phyloP scores from a whole-genome alignment of 2,888 invertebrate genomes.

The Dynastes maya region DNA sequence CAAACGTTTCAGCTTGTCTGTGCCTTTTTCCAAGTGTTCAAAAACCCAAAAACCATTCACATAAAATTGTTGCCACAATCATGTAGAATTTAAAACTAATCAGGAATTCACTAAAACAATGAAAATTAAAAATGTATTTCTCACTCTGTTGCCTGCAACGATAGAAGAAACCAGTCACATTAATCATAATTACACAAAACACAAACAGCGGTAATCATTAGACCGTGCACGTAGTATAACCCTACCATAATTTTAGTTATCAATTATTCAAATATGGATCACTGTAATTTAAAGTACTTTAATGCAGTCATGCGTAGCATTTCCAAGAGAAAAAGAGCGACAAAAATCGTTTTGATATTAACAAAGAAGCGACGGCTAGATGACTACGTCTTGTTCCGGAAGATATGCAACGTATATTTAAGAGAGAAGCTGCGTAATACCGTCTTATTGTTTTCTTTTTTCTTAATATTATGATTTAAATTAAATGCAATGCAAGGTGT shows the following conservation, averaged over 20 bases:
- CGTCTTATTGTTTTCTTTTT: neutral
- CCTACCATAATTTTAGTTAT: slow-evolving; percentile 6
- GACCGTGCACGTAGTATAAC: neutral
- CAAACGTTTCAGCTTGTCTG: too few species aligned
- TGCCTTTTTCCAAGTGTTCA: too few species aligned
- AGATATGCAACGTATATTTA: neutral
- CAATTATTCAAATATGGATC: slow-evolving; percentile 20
- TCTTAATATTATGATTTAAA: neutral
- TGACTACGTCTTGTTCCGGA: slow-evolving; percentile 16
- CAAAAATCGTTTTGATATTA: slow-evolving; percentile 9
- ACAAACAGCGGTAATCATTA: slow-evolving; percentile 17
- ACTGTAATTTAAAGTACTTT: slow-evolving; percentile 22
- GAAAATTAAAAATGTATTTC: too few species aligned
- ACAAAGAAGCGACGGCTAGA: slow-evolving; percentile 2
- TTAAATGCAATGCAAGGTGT: neutral
- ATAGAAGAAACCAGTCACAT: neutral
- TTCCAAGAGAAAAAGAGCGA: neutral
- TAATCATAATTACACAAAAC: slow-evolving; percentile 18
- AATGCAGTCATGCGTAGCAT: neutral
- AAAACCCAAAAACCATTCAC: too few species aligned
- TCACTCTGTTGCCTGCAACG: neutral
- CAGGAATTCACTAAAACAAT: too few species aligned
- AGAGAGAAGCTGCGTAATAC: slow-evolving; percentile 4
- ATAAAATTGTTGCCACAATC: too few species aligned
- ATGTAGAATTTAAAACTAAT: too few species aligned